phyloP scores from a whole-genome alignment of 92 coral and sea anemone species.

The Zoanthus gigantus region DNA sequence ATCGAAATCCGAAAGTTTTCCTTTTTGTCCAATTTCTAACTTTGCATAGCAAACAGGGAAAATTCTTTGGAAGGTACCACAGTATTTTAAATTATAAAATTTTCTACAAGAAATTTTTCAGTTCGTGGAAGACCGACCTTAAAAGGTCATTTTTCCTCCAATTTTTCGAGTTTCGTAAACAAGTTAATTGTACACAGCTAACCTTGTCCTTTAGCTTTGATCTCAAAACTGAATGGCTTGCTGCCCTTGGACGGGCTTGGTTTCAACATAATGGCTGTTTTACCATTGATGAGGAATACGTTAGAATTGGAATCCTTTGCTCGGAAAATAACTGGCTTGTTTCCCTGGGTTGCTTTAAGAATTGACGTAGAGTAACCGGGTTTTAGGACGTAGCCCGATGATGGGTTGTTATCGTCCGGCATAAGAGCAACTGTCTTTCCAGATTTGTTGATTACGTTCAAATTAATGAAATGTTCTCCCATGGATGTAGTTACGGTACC shows the following conservation, averaged over 20 bases:
- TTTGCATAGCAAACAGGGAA: no score
- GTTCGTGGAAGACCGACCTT: background rate
- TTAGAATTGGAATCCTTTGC: constrained; percentile 71
- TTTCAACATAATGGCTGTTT: constrained; percentile 43
- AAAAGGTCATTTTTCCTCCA: background rate
- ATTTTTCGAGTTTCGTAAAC: no score
- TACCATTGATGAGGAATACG: constrained; percentile 73
- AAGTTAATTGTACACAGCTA: background rate
- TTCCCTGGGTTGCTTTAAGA: constrained; percentile 76
- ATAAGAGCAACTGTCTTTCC: constrained; percentile 70
- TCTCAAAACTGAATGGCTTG: constrained; percentile 51
- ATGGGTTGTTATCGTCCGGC: constrained; percentile 74
- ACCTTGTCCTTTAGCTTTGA: constrained; percentile 62
- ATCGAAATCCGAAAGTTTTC: no score
- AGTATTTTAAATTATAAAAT: no score
- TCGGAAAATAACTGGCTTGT: constrained; percentile 66
- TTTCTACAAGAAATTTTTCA: no score
- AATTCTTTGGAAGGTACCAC: no score
- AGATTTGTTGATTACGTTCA: constrained; percentile 85
- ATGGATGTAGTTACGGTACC: constrained; percentile 32
- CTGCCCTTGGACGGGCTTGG: constrained; percentile 71
- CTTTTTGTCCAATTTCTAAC: no score
- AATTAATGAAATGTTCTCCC: constrained; percentile 68
- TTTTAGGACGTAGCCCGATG: constrained; percentile 67
- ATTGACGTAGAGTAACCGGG: constrained; percentile 65